Conservation (phyloP, 2,888 invertebrate genomes). For the Psylliodes chrysocephalus region DNA sequence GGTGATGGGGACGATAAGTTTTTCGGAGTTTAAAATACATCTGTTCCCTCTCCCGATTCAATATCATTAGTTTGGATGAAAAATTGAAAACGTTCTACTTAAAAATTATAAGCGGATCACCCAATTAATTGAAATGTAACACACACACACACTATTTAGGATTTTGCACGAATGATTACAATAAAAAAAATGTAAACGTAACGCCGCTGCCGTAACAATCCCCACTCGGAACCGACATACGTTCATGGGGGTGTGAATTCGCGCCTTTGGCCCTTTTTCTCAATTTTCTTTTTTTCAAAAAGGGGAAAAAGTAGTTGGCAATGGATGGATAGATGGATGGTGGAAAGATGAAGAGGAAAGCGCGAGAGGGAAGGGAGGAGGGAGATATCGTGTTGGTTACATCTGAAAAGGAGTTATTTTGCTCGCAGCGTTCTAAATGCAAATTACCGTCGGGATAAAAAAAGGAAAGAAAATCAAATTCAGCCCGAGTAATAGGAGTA, state of each 20-base stretch:
- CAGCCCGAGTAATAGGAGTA: conserved; percentile 44
- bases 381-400: conserved; percentile 39
- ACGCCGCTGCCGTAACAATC: neutral
- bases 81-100: no score
- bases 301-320: conserved; percentile 15
- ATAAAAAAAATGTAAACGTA: neutral
- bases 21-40: no score
- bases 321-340: conserved; percentile 14
- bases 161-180: no score
- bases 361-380: conserved; percentile 1
- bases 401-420: conserved; percentile 44
- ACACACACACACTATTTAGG: no score
- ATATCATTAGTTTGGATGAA: no score
- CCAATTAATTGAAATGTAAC: no score
- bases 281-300: conserved; percentile 10
- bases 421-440: conserved; percentile 50
- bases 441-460: conserved; percentile 46
- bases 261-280: conserved; percentile 20
- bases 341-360: neutral
- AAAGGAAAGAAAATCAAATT: conserved; percentile 50
- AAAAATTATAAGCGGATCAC: no score
- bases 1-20: no score
- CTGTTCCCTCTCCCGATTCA: no score
- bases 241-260: conserved; percentile 15
- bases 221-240: conserved; percentile 11